These are phyloP conservation scores for Phalacrocorax carbo DNA, from an alignment of 2,113 vertebrate species.

Conservation along the genomic window DNA sequence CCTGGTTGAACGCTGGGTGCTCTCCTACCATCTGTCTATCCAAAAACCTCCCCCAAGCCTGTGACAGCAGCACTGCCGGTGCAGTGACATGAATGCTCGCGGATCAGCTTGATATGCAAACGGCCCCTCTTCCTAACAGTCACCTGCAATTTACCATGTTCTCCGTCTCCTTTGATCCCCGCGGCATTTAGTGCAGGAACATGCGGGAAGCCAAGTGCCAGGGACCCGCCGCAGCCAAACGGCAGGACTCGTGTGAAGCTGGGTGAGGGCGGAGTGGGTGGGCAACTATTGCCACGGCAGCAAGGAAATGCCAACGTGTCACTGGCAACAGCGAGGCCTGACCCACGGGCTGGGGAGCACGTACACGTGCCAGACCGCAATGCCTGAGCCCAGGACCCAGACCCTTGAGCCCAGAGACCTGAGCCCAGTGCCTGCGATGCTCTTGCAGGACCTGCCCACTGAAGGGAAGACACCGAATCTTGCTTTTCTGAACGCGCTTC, in stretches of 20 bases:
- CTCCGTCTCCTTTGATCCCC: neutral
- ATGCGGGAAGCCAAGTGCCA: neutral
- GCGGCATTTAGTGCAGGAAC: no score
- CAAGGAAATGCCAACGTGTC: neutral
- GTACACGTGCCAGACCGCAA: neutral
- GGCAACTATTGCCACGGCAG: neutral
- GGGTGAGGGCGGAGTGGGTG: neutral
- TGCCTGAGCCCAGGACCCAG: neutral
- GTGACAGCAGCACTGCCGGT: neutral
- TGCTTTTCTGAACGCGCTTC: neutral
- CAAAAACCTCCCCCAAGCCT: neutral
- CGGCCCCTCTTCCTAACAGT: accelerated
- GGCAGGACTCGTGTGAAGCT: neutral
- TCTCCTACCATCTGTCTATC: neutral
- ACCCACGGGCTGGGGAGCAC: accelerated
- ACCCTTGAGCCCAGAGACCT: neutral
- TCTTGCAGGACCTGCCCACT: neutral
- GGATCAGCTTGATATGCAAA: neutral
- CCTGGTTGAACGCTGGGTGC: neutral
- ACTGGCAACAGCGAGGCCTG: accelerated
- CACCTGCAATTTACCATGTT: neutral
- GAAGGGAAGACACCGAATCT: neutral
- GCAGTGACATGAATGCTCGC: neutral
- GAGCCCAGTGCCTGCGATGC: neutral
- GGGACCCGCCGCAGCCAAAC: neutral